phyloP scores from a whole-genome alignment of 2,888 invertebrate species.

The Dryobota labecula region DNA sequence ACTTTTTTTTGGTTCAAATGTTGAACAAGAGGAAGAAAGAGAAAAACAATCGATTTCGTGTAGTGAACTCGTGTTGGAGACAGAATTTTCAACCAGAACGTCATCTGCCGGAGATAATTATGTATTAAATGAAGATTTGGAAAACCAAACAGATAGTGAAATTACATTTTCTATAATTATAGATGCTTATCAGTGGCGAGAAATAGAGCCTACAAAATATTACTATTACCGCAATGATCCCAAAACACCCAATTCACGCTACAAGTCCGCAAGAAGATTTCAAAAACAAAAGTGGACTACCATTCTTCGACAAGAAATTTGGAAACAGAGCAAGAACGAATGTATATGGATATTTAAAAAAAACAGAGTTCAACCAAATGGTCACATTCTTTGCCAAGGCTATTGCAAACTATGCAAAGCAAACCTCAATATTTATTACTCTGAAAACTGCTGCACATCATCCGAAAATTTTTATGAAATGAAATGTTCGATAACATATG shows the following conservation, averaged over 20 bases:
- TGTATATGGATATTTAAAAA: constrained; percentile 12
- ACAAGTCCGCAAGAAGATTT: constrained; percentile 14
- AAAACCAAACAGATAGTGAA: constrained; percentile 2
- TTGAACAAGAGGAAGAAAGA: constrained; percentile 2
- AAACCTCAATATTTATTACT: constrained; percentile 7
- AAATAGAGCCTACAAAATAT: constrained; percentile 15
- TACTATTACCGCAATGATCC: constrained; percentile 9
- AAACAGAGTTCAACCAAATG: constrained; percentile 8
- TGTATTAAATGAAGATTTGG: constrained; percentile 2
- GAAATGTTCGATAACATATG: constrained; percentile 8
- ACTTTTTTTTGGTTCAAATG: constrained; percentile 5
- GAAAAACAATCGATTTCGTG: constrained; percentile 7
- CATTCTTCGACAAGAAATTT: constrained; percentile 20
- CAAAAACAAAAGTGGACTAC: constrained; percentile 17
- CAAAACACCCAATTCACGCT: constrained; percentile 14
- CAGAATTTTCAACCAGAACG: constrained; percentile 12
- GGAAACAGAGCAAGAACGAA: constrained; percentile 12
- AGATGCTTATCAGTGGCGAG: constrained; percentile 20
- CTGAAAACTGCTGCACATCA: constrained; percentile 10
- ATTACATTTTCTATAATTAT: constrained; percentile 14
- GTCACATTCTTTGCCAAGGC: constrained; percentile 17
- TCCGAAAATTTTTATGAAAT: constrained; percentile 14
- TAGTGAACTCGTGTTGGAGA: constrained; percentile 10
- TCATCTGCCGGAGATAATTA: constrained; percentile 7
- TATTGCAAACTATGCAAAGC: constrained; percentile 12